Percentiles rank a stretch among this genome's conserved stretches.
Evolutionary conservation across 1,140 invertebrate species (phyloP).

Genomic region (Sweltsa coloradensis): DNA sequence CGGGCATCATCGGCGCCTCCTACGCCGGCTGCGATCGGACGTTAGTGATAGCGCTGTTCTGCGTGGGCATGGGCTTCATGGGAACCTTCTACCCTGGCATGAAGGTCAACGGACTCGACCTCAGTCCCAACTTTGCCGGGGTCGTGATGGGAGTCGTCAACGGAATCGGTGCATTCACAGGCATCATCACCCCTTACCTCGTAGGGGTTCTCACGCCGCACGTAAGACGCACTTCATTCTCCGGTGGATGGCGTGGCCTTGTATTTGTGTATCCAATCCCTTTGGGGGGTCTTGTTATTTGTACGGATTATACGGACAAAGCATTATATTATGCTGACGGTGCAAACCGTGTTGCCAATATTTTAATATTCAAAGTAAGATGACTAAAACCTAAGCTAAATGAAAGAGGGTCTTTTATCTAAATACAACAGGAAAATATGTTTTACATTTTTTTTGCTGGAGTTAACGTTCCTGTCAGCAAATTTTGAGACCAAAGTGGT

Average conservation of each 20-base stretch:
- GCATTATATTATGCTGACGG: too few species aligned
- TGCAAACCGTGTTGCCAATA: too few species aligned
- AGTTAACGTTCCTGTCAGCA: too few species aligned
- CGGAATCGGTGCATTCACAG: slow-evolving; percentile 67
- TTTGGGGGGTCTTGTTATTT: too few species aligned
- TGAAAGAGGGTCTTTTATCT: too few species aligned
- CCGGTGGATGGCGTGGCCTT: neutral
- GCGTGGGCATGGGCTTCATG: slow-evolving; percentile 59
- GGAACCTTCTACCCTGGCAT: slow-evolving; percentile 63
- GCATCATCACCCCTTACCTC: slow-evolving; percentile 64
- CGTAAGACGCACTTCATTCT: slow-evolving; percentile 33
- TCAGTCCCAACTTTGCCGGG: slow-evolving; percentile 71
- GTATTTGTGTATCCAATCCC: too few species aligned
- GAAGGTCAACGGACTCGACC: slow-evolving; percentile 70
- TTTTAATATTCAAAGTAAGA: too few species aligned
- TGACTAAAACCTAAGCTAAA: too few species aligned
- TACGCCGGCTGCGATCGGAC: slow-evolving; percentile 62
- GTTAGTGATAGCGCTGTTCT: slow-evolving; percentile 49
- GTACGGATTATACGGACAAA: too few species aligned
- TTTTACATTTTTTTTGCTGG: too few species aligned
- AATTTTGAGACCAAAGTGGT: too few species aligned
- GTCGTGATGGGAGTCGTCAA: slow-evolving; percentile 75
- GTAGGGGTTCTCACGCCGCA: slow-evolving; percentile 63
- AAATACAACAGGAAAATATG: too few species aligned
- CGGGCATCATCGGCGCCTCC: slow-evolving; percentile 66